phyloP scores from a whole-genome alignment of 2,797 vertebrate species.

The Neosilurus mollespiculum region DNA sequence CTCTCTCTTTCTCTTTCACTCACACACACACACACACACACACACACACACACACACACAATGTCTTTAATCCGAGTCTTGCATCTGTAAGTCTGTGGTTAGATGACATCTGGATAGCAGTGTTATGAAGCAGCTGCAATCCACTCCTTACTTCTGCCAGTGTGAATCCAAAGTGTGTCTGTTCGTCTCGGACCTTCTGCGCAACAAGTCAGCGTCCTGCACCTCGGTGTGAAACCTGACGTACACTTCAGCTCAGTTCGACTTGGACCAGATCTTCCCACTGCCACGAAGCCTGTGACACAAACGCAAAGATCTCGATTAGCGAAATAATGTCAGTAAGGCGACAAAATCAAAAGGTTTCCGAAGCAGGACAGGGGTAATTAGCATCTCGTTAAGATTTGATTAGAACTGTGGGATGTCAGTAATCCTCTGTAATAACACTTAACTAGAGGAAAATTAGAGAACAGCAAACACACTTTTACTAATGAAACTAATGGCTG shows the following conservation, averaged over 20 bases:
- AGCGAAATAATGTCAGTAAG: not conserved
- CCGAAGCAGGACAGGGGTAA: conserved; percentile 41
- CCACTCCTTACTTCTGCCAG: conserved; percentile 32
- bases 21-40: conserved; percentile 27
- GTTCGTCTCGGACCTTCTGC: conserved; percentile 20
- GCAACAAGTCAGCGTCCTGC: conserved; percentile 1
- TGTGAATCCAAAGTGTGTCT: conserved; percentile 29
- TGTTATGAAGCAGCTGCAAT: conserved; percentile 34
- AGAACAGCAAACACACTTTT: conserved; percentile 34
- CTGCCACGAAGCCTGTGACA: conserved; percentile 88
- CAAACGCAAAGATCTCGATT: not conserved
- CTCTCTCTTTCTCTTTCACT: conserved; percentile 12
- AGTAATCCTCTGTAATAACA: conserved; percentile 42
- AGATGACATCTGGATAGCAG: conserved; percentile 26
- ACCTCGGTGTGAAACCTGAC: not conserved
- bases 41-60: conserved; percentile 17
- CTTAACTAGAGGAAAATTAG: conserved; percentile 39
- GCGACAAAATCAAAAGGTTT: conserved; percentile 2
- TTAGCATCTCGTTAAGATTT: conserved; percentile 49
- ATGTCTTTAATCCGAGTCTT: conserved; percentile 39
- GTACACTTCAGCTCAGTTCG: conserved; percentile 76
- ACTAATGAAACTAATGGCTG: conserved; percentile 34
- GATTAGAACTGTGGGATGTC: conserved; percentile 49
- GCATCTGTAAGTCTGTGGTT: conserved; percentile 32
- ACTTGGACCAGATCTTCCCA: conserved; percentile 98